Conservation (phyloP, 2,888 invertebrate genomes). For the Anthoptus insignis region DNA sequence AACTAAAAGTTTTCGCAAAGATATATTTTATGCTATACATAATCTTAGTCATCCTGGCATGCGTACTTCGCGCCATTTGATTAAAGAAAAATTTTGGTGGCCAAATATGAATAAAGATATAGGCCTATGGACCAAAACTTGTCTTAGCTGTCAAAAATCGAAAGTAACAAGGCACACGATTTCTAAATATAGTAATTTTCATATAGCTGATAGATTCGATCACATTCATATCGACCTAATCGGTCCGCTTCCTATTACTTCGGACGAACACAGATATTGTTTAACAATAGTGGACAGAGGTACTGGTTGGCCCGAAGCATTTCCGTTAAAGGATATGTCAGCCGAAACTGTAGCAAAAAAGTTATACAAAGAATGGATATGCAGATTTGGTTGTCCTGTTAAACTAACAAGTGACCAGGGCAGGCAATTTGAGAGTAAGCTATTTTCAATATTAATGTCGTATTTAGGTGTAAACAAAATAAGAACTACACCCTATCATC, state of each 20-base stretch:
- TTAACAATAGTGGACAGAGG: conserved; percentile 43
- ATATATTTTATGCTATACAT: conserved; percentile 26
- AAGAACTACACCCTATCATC: conserved; percentile 19
- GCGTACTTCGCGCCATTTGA: conserved; percentile 8
- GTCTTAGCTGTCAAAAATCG: conserved; percentile 14
- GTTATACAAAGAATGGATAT: conserved; percentile 36
- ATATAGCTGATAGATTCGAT: conserved; percentile 34
- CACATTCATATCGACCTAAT: conserved; percentile 44
- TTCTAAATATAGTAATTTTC: conserved; percentile 12
- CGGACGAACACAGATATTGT: conserved; percentile 42
- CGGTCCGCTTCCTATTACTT: conserved; percentile 37
- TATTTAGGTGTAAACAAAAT: conserved; percentile 17
- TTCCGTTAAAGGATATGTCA: conserved; percentile 42
- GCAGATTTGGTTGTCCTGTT: conserved; percentile 29
- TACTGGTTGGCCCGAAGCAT: conserved; percentile 48
- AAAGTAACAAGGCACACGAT: conserved; percentile 39
- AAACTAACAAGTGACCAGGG: conserved; percentile 24
- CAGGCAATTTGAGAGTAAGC: conserved; percentile 3
- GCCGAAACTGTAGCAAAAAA: conserved; percentile 51
- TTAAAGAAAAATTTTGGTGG: conserved; percentile 12
- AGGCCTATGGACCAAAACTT: conserved; percentile 19
- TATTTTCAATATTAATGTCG: conserved; percentile 8
- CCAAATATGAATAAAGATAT: conserved; percentile 25
- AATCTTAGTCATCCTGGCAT: conserved; percentile 31
- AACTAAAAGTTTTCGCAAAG: conserved; percentile 1